These are phyloP conservation scores for Oasisia sp. DNA, from an alignment of 2,888 invertebrate species.

Conservation along the genomic window DNA sequence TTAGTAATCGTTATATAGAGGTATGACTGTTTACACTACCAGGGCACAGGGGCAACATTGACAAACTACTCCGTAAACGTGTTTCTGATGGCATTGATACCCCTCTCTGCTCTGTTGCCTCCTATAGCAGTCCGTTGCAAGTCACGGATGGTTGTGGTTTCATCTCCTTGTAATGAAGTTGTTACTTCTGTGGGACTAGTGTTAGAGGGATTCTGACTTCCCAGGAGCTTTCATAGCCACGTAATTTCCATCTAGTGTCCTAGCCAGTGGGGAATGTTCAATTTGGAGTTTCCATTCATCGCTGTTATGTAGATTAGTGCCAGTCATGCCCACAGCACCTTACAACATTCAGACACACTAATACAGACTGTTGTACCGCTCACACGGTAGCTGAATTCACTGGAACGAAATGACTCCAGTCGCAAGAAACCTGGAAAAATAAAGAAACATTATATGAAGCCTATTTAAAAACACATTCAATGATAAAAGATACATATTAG, in stretches of 20 bases:
- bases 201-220: no score
- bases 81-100: slow-evolving; percentile 24
- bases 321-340: neutral
- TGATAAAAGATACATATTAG: neutral
- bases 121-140: neutral
- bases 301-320: no score
- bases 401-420: slow-evolving; percentile 23
- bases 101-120: slow-evolving; percentile 25
- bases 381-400: slow-evolving; percentile 20
- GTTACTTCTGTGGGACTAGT: neutral
- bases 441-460: neutral
- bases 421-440: slow-evolving; percentile 23
- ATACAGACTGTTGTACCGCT: neutral
- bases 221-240: no score
- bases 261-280: no score
- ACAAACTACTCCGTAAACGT: slow-evolving; percentile 26
- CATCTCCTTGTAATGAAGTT: neutral
- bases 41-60: slow-evolving; percentile 13
- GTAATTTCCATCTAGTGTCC: no score
- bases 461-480: neutral
- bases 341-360: slow-evolving; percentile 18
- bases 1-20: neutral
- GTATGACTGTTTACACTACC: slow-evolving; percentile 8
- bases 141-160: neutral
- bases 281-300: no score